A percentile compares a stretch with the other conserved stretches of the same genome.
Evolutionary conservation across 2,797 vertebrate species (phyloP).

Genomic region (Pipistrellus nathusii): DNA sequence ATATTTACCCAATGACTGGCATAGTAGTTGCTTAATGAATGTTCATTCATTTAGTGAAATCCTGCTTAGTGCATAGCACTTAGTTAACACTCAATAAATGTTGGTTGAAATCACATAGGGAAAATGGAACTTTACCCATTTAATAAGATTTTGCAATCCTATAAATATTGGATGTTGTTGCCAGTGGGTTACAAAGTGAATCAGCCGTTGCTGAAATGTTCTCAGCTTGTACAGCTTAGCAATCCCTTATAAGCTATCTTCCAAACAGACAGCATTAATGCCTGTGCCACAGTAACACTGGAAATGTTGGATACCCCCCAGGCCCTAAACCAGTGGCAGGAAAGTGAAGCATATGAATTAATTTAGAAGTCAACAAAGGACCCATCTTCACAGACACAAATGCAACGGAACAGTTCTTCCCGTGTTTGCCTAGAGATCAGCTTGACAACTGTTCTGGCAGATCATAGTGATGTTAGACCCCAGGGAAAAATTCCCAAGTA

Average conservation of each 20-base stretch:
- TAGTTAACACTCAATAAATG: slow-evolving; percentile 69
- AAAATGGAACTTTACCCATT: slow-evolving; percentile 67
- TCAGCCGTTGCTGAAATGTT: slow-evolving; percentile 62
- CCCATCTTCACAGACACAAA: slow-evolving; percentile 49
- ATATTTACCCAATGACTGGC: slow-evolving; percentile 1
- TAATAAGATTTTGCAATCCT: slow-evolving; percentile 75
- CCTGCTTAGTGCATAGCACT: slow-evolving; percentile 15
- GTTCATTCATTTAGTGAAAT: slow-evolving; percentile 60
- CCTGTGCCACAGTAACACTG: slow-evolving; percentile 38
- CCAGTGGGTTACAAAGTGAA: slow-evolving; percentile 67
- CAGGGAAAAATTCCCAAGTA: background rate
- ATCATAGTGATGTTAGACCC: background rate
- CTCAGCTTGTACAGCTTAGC: slow-evolving; percentile 72
- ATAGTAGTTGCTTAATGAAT: slow-evolving; percentile 62
- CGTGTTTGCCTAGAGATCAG: background rate
- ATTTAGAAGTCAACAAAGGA: slow-evolving; percentile 27
- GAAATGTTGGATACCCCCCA: slow-evolving; percentile 8
- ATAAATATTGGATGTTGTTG: slow-evolving; percentile 68
- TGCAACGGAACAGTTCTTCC: background rate
- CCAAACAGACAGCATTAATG: slow-evolving; percentile 60
- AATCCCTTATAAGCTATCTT: slow-evolving; percentile 60
- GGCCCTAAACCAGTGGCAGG: slow-evolving; percentile 1
- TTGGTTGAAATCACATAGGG: slow-evolving; percentile 51
- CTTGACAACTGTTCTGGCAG: slow-evolving; percentile 4
- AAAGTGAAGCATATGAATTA: background rate